phyloP scores from a whole-genome alignment of 2,113 vertebrate genomes.

The Hepsetus odoe region DNA sequence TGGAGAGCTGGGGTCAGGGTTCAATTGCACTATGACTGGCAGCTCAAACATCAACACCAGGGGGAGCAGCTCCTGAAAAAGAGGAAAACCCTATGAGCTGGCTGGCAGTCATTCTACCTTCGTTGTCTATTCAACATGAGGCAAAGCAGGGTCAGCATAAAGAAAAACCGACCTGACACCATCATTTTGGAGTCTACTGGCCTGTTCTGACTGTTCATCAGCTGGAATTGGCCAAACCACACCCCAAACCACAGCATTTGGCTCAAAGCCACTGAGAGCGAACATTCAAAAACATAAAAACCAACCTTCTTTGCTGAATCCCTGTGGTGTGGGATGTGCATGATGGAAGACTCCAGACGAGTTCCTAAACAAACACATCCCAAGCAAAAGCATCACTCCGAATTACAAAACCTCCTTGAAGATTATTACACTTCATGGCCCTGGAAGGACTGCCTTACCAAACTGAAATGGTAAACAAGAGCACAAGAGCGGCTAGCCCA shows the following conservation, averaged over 20 bases:
- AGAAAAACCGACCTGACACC: not conserved
- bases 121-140: not conserved
- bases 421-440: constrained; percentile 31
- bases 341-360: constrained; percentile 12
- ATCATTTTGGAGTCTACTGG: not conserved
- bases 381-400: constrained; percentile 13
- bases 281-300: not conserved
- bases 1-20: constrained; percentile 90
- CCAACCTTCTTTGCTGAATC: not conserved
- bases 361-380: constrained; percentile 13
- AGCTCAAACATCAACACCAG: constrained; percentile 96
- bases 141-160: not conserved
- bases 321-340: constrained; percentile 13
- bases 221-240: constrained; percentile 15
- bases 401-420: constrained; percentile 6
- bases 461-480: constrained; percentile 73
- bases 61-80: constrained; percentile 90
- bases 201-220: not conserved
- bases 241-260: constrained; percentile 26
- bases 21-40: constrained; percentile 90
- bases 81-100: not conserved
- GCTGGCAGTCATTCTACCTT: not conserved
- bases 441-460: constrained; percentile 29
- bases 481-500: constrained; percentile 60
- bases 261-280: not conserved